Evolutionary conservation across 2,113 vertebrate genomes (phyloP).

Genomic region (Corythaeola cristata): DNA sequence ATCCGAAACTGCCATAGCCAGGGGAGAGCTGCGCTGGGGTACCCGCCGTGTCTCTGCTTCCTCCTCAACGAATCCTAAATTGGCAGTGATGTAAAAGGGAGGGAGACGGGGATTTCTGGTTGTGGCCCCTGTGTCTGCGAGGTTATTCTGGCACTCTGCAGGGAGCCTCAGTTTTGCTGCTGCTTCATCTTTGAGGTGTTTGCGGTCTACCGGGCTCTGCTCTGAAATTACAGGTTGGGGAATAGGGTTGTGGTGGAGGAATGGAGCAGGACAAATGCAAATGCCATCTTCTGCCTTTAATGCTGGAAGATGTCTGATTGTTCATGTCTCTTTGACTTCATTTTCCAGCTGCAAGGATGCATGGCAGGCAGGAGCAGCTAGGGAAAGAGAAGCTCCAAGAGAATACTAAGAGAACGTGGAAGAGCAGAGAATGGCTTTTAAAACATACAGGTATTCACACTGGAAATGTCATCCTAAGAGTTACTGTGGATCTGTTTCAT

Average conservation of each 20-base stretch:
- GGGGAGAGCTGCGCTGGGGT: background rate
- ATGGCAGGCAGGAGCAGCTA: background rate
- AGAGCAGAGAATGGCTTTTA: background rate
- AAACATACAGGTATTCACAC: background rate
- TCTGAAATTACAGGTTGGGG: background rate
- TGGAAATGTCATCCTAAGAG: background rate
- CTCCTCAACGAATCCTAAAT: background rate
- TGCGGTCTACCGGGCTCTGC: background rate
- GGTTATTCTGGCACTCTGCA: background rate
- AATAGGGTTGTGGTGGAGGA: background rate
- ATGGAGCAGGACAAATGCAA: background rate
- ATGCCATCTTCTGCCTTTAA: background rate
- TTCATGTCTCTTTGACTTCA: background rate
- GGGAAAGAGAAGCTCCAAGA: background rate
- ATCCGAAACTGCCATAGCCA: fast-evolving
- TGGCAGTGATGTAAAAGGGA: conserved; percentile 7
- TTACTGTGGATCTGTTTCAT: background rate
- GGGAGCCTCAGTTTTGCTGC: background rate
- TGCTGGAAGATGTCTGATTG: background rate
- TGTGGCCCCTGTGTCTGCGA: background rate
- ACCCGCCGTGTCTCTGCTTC: background rate
- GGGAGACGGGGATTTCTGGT: background rate
- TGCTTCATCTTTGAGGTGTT: background rate
- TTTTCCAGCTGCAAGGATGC: background rate
- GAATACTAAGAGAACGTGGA: background rate